Conservation (phyloP, 1,140 invertebrate species). For the Danaus melanippus region DNA sequence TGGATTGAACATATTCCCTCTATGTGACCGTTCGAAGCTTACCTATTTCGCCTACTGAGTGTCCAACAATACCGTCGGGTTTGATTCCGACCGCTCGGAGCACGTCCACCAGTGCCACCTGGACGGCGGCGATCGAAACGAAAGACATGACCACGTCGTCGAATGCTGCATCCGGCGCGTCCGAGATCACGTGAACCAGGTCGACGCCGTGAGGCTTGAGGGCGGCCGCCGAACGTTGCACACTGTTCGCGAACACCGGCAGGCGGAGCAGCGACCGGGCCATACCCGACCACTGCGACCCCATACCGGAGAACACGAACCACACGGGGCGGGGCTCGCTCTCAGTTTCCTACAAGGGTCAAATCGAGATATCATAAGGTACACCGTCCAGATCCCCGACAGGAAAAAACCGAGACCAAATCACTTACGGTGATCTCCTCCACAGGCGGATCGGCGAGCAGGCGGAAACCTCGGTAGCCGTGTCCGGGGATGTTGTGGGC, state of each 20-base stretch:
- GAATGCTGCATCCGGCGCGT: conserved; percentile 82
- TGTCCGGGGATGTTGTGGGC: conserved; percentile 80
- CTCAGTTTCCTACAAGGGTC: conserved; percentile 30
- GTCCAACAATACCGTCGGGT: conserved; percentile 95
- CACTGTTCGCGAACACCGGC: conserved; percentile 83
- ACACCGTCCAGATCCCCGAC: neutral
- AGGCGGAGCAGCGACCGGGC: conserved; percentile 86
- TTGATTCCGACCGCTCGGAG: conserved; percentile 83
- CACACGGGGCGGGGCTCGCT: conserved; percentile 85
- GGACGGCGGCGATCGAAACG: conserved; percentile 94
- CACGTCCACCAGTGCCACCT: conserved; percentile 92
- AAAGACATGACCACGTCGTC: conserved; percentile 91
- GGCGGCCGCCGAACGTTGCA: conserved; percentile 82
- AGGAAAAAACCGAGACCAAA: neutral
- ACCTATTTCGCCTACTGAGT: conserved; percentile 93
- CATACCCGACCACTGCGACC: conserved; percentile 97
- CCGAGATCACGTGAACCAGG: conserved; percentile 85
- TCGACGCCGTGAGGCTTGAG: conserved; percentile 86
- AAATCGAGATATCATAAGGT: neutral
- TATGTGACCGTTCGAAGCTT: conserved; percentile 11
- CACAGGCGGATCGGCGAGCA: conserved; percentile 74
- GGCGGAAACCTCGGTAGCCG: conserved; percentile 82
- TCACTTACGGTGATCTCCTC: conserved; percentile 62
- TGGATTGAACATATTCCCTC: neutral
- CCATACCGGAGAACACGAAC: conserved; percentile 98